Conservation (phyloP, 2,113 vertebrate species). For the Triplophysa dalaica region DNA sequence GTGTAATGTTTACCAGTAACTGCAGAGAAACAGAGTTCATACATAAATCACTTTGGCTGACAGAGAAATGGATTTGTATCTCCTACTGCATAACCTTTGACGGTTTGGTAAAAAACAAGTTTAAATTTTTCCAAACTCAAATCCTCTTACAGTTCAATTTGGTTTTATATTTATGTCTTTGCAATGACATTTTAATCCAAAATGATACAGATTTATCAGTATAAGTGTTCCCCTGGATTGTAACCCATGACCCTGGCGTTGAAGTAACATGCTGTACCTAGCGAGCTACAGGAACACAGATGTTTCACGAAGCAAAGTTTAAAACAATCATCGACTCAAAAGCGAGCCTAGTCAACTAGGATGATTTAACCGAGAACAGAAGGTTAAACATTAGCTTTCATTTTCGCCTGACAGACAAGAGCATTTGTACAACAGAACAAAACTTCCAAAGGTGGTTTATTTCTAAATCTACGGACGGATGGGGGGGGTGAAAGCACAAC, state of each 20-base stretch:
- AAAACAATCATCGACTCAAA: constrained; percentile 22
- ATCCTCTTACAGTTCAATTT: neutral
- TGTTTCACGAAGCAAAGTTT: constrained; percentile 2
- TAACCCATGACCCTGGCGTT: no score
- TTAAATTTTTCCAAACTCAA: neutral
- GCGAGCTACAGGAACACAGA: no score
- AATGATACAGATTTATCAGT: neutral
- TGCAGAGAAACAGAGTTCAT: neutral
- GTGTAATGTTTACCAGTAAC: neutral
- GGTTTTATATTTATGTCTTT: neutral
- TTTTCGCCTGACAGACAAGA: constrained; percentile 44
- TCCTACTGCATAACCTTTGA: neutral
- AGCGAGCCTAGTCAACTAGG: neutral
- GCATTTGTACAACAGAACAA: constrained; percentile 56
- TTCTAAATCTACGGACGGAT: constrained; percentile 33
- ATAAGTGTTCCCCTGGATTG: no score
- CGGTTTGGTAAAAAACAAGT: neutral
- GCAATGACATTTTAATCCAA: neutral
- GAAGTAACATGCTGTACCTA: no score
- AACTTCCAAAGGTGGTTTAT: constrained; percentile 55
- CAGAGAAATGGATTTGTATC: neutral
- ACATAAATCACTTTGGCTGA: neutral
- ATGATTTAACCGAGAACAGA: neutral
- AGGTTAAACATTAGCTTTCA: constrained; percentile 43
- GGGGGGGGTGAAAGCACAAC: constrained; percentile 38